Evolutionary conservation across 2,113 vertebrate species (phyloP).

Genomic region (Oostethus manadensis): DNA sequence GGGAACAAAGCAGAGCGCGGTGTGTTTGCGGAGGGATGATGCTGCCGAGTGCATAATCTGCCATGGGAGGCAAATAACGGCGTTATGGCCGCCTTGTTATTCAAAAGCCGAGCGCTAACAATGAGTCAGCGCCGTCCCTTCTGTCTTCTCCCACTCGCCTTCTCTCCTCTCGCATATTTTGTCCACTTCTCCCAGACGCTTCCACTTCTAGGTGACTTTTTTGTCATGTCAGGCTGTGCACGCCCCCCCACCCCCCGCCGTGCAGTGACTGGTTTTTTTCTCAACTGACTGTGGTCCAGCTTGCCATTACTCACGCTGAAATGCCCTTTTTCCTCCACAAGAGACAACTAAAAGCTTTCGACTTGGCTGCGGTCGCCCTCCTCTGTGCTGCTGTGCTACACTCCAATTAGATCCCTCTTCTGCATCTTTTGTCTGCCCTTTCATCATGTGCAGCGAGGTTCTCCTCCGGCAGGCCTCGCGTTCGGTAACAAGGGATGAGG

Average conservation of each 20-base stretch:
- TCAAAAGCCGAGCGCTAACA: conserved; percentile 26
- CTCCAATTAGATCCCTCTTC: conserved; percentile 6
- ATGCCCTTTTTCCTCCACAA: background rate
- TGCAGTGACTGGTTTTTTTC: background rate
- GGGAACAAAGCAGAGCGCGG: background rate
- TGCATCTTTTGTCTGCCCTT: conserved; percentile 5
- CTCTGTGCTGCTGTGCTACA: background rate
- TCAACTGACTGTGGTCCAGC: background rate
- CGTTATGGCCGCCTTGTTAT: conserved; percentile 24
- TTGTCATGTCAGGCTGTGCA: conserved; percentile 44
- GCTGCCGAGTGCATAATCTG: conserved; percentile 31
- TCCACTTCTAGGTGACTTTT: conserved; percentile 53
- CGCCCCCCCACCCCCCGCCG: background rate
- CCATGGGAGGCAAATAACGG: conserved; percentile 25
- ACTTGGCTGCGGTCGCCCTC: background rate
- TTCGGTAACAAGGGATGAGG: background rate
- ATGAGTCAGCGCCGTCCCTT: conserved; percentile 6
- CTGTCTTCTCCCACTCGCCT: conserved; percentile 12
- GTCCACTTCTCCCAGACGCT: conserved; percentile 10
- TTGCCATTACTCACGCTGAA: background rate
- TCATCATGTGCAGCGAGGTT: conserved; percentile 1
- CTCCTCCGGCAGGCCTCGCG: background rate
- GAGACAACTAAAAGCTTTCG: background rate
- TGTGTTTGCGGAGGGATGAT: background rate
- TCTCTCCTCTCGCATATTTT: conserved; percentile 14